Conservation (phyloP, 2,797 vertebrate species). For the Onychomys arenicola region DNA sequence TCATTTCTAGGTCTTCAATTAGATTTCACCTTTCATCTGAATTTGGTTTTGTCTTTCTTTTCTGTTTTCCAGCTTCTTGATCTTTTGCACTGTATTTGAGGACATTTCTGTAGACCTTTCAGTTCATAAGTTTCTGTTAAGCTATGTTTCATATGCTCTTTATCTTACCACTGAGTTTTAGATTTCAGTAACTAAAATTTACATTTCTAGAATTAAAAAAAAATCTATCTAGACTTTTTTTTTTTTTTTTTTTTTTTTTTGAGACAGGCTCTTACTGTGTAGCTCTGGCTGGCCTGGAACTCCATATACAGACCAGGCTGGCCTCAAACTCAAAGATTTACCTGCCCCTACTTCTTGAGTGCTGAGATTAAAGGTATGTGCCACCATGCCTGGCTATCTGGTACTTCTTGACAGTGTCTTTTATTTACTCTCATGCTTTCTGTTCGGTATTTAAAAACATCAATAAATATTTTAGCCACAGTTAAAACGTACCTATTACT, state of each 20-base stretch:
- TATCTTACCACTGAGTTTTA: conserved; percentile 5
- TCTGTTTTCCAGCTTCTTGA: neutral
- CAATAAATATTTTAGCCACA: neutral
- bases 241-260: neutral
- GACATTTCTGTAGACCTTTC: conserved; percentile 6
- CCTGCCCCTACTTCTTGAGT: neutral
- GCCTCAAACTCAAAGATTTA: neutral
- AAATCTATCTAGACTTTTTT: neutral
- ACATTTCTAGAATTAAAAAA: conserved; percentile 37
- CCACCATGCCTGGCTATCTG: neutral
- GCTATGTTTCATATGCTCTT: conserved; percentile 6
- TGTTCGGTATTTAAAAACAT: neutral
- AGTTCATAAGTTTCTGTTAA: conserved; percentile 22
- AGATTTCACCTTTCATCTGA: neutral
- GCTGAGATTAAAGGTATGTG: neutral
- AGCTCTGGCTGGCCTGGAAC: neutral
- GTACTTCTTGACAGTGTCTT: neutral
- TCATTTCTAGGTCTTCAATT: neutral
- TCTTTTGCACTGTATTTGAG: neutral
- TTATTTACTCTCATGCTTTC: neutral
- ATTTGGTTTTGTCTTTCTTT: neutral
- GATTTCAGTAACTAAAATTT: conserved; percentile 30
- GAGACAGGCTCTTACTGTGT: neutral
- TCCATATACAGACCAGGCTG: neutral
- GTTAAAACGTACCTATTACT: neutral